phyloP scores from a whole-genome alignment of 2,113 vertebrate species.

The Mustela nigripes region DNA sequence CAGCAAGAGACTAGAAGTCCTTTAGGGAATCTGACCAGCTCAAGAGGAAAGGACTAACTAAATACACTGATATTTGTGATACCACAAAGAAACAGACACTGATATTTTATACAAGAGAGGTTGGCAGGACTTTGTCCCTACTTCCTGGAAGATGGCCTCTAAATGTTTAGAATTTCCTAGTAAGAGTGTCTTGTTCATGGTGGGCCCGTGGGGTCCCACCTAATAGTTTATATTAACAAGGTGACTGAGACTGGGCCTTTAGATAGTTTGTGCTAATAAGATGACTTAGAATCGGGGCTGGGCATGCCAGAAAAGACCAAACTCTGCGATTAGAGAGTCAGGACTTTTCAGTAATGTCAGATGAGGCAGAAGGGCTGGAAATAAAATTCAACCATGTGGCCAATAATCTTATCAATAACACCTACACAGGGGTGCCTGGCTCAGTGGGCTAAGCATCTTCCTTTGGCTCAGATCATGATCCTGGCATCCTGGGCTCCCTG shows the following conservation, averaged over 20 bases:
- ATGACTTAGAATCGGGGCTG: not conserved
- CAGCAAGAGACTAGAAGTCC: not conserved
- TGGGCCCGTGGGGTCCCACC: not conserved
- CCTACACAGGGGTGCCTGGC: no score
- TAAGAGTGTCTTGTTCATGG: not conserved
- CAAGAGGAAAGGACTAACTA: not conserved
- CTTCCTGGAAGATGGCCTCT: not conserved
- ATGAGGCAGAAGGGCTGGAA: not conserved
- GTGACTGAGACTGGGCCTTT: not conserved
- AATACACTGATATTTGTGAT: not conserved
- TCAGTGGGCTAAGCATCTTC: no score
- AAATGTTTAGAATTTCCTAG: not conserved
- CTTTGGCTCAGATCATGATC: no score
- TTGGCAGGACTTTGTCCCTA: not conserved
- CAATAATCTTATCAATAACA: not conserved
- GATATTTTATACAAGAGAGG: not conserved
- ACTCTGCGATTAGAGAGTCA: not conserved
- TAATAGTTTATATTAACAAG: not conserved
- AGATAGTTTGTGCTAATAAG: not conserved
- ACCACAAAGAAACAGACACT: not conserved
- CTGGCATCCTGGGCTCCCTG: no score
- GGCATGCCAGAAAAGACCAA: not conserved
- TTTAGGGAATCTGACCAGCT: not conserved
- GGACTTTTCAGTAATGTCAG: not conserved
- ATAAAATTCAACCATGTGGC: not conserved